Evolutionary conservation across 2,113 vertebrate species (phyloP).

Genomic region (Myotis lucifugus): DNA sequence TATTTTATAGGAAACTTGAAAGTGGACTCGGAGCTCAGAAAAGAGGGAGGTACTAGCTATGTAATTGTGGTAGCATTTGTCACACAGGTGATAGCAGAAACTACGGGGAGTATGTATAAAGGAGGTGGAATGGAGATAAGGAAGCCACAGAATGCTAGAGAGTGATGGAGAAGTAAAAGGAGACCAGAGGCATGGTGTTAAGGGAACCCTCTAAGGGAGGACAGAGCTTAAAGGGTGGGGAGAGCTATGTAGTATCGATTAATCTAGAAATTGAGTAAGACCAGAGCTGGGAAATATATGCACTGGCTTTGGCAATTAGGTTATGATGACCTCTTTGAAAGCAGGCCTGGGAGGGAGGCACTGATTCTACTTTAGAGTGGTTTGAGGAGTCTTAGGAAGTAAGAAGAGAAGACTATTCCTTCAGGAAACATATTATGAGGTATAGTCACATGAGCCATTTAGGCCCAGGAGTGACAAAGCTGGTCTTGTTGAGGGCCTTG

Average conservation of each 20-base stretch:
- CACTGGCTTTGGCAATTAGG: neutral
- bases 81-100: neutral
- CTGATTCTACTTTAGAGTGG: neutral
- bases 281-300: fast-evolving
- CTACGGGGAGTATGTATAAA: neutral
- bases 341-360: neutral
- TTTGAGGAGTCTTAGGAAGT: neutral
- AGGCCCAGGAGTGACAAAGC: neutral
- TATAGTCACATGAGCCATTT: neutral
- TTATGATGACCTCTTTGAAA: neutral
- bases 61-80: neutral
- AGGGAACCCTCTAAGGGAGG: neutral
- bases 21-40: neutral
- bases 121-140: neutral
- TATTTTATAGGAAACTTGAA: neutral
- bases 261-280: neutral
- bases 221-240: neutral
- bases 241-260: fast-evolving
- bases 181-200: neutral
- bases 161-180: neutral
- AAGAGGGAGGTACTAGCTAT: neutral
- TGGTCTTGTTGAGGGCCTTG: neutral
- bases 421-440: neutral
- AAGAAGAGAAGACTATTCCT: neutral
- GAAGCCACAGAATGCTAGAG: neutral